These are phyloP conservation scores for Heliangelus exortis DNA, from an alignment of 2,797 vertebrate species.

Conservation along the genomic window DNA sequence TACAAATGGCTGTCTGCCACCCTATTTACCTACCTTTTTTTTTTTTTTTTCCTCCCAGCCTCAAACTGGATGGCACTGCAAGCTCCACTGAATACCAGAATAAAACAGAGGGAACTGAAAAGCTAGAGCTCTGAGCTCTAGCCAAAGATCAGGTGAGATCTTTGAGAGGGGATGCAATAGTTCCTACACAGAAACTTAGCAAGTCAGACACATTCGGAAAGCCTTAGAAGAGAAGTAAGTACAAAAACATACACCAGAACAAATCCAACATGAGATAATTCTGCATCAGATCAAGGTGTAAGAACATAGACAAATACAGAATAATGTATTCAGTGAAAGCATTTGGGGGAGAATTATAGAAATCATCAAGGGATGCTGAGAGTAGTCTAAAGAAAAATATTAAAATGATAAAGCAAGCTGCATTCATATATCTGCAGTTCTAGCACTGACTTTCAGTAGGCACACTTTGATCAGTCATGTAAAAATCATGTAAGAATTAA, in stretches of 20 bases:
- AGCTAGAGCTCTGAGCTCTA: not conserved
- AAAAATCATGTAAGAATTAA: not conserved
- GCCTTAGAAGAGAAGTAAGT: not conserved
- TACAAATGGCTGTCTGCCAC: not conserved
- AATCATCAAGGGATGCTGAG: not conserved
- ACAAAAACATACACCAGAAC: not conserved
- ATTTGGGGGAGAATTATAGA: not conserved
- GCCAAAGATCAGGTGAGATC: not conserved
- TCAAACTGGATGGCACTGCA: not conserved
- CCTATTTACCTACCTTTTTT: not conserved
- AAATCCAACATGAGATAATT: not conserved
- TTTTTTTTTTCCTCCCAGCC: not conserved
- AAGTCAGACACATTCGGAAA: not conserved
- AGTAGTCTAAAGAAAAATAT: not conserved
- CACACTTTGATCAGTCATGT: not conserved
- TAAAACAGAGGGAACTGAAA: not conserved
- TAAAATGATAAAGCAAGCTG: not conserved
- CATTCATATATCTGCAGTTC: not conserved
- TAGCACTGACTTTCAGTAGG: not conserved
- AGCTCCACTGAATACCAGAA: not conserved
- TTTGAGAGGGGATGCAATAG: not conserved
- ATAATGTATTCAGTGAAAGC: not conserved
- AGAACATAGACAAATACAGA: not conserved
- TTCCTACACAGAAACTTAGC: not conserved
- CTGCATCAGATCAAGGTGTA: not conserved